Conservation (phyloP, 2,888 invertebrate genomes). For the Melanotus villosus region DNA sequence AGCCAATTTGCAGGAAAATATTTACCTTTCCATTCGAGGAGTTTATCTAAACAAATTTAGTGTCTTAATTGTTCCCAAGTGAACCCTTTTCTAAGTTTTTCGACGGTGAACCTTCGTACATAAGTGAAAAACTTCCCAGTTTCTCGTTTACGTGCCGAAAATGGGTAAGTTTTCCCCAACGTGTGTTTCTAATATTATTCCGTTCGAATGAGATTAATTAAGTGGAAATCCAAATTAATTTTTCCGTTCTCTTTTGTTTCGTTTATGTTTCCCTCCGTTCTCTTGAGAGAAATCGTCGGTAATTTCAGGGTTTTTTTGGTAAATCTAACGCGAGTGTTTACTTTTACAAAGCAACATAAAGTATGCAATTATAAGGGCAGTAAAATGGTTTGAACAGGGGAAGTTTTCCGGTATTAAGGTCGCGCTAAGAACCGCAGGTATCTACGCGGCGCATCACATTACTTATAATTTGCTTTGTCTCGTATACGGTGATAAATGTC, state of each 20-base stretch:
- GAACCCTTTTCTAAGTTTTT: too few relatives aligned
- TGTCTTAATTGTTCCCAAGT: too few relatives aligned
- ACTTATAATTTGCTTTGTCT: conserved; percentile 47
- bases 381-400: conserved; percentile 25
- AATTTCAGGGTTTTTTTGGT: conserved; percentile 10
- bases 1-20: not conserved
- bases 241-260: conserved; percentile 20
- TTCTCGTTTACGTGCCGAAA: too few relatives aligned
- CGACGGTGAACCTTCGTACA: too few relatives aligned
- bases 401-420: conserved; percentile 18
- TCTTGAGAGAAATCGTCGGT: not conserved
- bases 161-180: not conserved
- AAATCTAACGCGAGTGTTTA: conserved; percentile 2
- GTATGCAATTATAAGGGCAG: conserved; percentile 30
- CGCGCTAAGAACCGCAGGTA: conserved; percentile 32
- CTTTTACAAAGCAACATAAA: too few relatives aligned
- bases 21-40: not conserved
- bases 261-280: not conserved
- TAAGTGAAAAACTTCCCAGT: too few relatives aligned
- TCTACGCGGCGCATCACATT: conserved; percentile 41
- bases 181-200: conserved; percentile 18
- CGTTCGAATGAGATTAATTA: conserved; percentile 16
- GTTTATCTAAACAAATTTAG: not conserved
- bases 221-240: conserved; percentile 14
- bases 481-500: conserved; percentile 43